Evolutionary conservation across 2,113 vertebrate genomes (phyloP).

Genomic region (Circaetus gallicus): DNA sequence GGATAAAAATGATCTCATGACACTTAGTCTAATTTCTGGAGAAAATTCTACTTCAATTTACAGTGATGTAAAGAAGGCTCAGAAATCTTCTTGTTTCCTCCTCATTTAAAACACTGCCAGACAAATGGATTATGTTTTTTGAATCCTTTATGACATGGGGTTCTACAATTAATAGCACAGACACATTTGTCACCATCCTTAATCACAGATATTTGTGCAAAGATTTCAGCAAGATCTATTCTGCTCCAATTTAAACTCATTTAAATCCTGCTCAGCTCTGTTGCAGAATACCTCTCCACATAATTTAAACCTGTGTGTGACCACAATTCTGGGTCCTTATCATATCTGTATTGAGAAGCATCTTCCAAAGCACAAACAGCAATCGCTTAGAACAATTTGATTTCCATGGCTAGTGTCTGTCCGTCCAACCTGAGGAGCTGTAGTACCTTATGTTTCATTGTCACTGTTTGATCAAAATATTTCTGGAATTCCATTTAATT

Average conservation of each 20-base stretch:
- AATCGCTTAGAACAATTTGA: not conserved
- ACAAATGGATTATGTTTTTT: not conserved
- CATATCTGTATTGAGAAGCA: not conserved
- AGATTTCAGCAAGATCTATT: not conserved
- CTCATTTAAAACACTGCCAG: not conserved
- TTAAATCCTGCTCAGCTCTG: not conserved
- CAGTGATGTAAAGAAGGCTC: not conserved
- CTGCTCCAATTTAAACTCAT: not conserved
- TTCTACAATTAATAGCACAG: not conserved
- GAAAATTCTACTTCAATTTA: conserved; percentile 12
- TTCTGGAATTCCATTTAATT: not conserved
- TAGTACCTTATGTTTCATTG: not conserved
- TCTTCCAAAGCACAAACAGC: not conserved
- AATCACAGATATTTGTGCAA: not conserved
- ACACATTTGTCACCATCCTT: not conserved
- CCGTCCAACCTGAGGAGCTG: not conserved
- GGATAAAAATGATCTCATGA: not conserved
- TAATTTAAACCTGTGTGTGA: not conserved
- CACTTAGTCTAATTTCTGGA: not conserved
- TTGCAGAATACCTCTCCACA: not conserved
- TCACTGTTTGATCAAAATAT: not conserved
- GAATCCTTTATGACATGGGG: not conserved
- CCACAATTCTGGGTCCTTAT: not conserved
- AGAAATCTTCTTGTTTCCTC: not conserved
- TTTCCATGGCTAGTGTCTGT: not conserved